Conservation (phyloP, 1,140 invertebrate genomes). For the Holcopasites calliopsidis region DNA sequence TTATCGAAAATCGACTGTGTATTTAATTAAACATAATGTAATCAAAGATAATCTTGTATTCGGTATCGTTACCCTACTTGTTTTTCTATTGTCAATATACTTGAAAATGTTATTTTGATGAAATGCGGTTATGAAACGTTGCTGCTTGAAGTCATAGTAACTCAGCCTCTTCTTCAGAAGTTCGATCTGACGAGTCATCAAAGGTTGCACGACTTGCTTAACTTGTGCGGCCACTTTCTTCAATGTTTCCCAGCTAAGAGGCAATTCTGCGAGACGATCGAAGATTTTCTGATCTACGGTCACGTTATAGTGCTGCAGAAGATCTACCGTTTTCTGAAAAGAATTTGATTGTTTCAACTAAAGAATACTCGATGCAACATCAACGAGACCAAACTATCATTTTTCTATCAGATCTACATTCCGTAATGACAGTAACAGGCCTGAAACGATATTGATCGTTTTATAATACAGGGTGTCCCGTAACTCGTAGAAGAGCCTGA, state of each 20-base stretch:
- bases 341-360: neutral
- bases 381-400: too few species aligned
- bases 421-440: too few species aligned
- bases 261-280: slow-evolving; percentile 86
- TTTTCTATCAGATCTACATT: too few species aligned
- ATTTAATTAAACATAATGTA: too few species aligned
- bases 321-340: slow-evolving; percentile 85
- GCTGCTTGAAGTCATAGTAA: slow-evolving; percentile 89
- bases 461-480: too few species aligned
- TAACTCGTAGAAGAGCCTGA: too few species aligned
- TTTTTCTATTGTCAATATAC: slow-evolving; percentile 74
- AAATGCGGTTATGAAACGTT: slow-evolving; percentile 89
- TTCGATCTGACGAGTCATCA: slow-evolving; percentile 85
- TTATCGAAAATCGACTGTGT: too few species aligned
- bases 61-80: too few species aligned
- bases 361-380: neutral
- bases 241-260: slow-evolving; percentile 92
- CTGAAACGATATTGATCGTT: too few species aligned
- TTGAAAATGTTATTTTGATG: slow-evolving; percentile 84
- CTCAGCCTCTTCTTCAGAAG: slow-evolving; percentile 85
- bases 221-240: slow-evolving; percentile 91
- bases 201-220: slow-evolving; percentile 92
- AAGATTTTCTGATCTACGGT: slow-evolving; percentile 84
- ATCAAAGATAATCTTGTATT: too few species aligned
- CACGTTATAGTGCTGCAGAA: slow-evolving; percentile 87